Evolutionary conservation across 2,797 vertebrate species (phyloP).

Genomic region (Cyclopterus lumpus): DNA sequence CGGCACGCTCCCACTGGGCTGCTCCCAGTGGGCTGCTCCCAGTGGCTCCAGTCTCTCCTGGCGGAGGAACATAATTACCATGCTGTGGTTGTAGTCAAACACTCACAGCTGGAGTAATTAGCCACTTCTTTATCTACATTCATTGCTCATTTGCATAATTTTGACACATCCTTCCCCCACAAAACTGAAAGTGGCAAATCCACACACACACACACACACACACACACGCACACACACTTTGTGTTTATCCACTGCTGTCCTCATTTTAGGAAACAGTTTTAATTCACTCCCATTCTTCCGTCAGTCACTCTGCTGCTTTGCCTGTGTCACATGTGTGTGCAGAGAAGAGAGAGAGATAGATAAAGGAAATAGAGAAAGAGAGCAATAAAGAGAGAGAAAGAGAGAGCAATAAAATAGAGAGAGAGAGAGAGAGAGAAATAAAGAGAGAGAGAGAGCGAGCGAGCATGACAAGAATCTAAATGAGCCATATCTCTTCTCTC

Average conservation of each 20-base stretch:
- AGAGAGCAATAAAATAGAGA: conserved; percentile 20
- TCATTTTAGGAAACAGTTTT: conserved; percentile 69
- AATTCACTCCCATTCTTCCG: conserved; percentile 80
- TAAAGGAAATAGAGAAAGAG: too few species aligned
- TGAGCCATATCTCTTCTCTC: conserved; percentile 73
- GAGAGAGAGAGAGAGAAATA: conserved; percentile 22
- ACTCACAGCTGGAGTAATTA: conserved; percentile 61
- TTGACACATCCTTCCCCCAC: conserved; percentile 54
- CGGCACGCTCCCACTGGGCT: background rate
- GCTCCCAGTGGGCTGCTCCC: conserved; percentile 12
- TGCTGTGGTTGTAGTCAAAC: conserved; percentile 46
- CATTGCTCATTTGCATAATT: conserved; percentile 59
- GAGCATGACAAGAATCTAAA: conserved; percentile 75
- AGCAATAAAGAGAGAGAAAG: background rate
- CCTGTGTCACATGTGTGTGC: conserved; percentile 61
- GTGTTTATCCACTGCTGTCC: conserved; percentile 57
- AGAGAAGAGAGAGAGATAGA: background rate
- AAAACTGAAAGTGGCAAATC: conserved; percentile 22
- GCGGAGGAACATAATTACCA: conserved; percentile 28
- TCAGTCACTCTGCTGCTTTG: conserved; percentile 81
- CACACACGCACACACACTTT: conserved; percentile 25
- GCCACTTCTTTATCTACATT: conserved; percentile 56
- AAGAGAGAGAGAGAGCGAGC: conserved; percentile 27
- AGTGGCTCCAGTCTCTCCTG: background rate
- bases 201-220: conserved; percentile 23